These are phyloP conservation scores for Busseola fusca DNA, from an alignment of 2,888 invertebrate genomes.

Conservation along the genomic window DNA sequence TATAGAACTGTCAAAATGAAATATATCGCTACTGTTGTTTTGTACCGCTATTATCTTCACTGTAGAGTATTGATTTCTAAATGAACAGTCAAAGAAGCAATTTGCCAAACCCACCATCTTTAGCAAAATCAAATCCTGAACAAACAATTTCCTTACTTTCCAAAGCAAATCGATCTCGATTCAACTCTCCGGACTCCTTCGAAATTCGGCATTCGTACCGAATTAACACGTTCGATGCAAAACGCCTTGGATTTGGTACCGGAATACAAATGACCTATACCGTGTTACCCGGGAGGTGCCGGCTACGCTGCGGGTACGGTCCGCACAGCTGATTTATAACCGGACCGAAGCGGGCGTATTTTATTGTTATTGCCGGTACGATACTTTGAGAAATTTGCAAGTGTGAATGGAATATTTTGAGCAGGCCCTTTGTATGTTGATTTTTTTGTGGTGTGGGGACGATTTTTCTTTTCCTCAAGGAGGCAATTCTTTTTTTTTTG, in stretches of 20 bases:
- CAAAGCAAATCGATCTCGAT: conserved; percentile 38
- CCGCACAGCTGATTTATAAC: conserved; percentile 56
- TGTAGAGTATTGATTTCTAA: background rate
- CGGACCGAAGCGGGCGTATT: conserved; percentile 48
- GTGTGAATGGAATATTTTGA: conserved; percentile 45
- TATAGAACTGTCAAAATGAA: too few species aligned
- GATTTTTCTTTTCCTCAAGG: background rate
- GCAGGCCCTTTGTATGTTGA: conserved; percentile 21
- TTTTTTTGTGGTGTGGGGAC: conserved; percentile 5
- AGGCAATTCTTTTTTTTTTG: background rate
- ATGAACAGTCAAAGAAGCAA: conserved; percentile 6
- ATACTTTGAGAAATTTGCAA: conserved; percentile 51
- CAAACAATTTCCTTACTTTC: conserved; percentile 26
- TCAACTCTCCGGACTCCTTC: conserved; percentile 23
- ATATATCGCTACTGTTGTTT: too few species aligned
- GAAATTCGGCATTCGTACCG: conserved; percentile 27
- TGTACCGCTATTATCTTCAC: too few species aligned
- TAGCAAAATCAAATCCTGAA: conserved; percentile 13
- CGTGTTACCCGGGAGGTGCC: conserved; percentile 22
- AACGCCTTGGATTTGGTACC: conserved; percentile 36
- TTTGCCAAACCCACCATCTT: background rate
- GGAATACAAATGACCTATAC: conserved; percentile 60
- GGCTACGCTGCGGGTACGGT: conserved; percentile 26
- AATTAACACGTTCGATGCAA: conserved; percentile 62
- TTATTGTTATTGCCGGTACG: conserved; percentile 49